Percentiles rank a stretch among this genome's conserved stretches.
Evolutionary conservation across 2,113 vertebrate genomes (phyloP).

Genomic region (Toxostoma redivivum): DNA sequence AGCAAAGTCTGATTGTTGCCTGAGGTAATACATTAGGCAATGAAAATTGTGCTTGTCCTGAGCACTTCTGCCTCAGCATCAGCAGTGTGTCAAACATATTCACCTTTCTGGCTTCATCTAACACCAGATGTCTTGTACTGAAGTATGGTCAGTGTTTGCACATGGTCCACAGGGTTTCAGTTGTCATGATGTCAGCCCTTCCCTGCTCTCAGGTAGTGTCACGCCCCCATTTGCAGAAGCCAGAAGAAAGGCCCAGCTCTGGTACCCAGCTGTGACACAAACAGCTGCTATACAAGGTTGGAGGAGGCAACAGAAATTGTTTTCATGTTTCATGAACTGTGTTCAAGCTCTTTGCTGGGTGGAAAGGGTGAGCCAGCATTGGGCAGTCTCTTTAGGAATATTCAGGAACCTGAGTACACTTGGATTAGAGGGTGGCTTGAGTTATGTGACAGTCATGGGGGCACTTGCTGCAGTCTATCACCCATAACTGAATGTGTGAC

Average conservation of each 20-base stretch:
- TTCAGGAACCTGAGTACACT: not conserved
- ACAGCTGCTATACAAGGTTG: not conserved
- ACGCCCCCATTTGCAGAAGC: accelerated
- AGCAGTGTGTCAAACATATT: not conserved
- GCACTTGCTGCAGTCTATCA: not conserved
- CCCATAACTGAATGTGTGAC: not conserved
- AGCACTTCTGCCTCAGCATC: not conserved
- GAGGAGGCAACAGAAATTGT: not conserved
- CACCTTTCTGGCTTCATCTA: not conserved
- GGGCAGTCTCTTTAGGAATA: not conserved
- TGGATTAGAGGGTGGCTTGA: not conserved
- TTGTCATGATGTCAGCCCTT: not conserved
- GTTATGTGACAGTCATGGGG: not conserved
- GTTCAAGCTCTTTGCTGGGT: not conserved
- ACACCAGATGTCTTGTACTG: too few relatives aligned
- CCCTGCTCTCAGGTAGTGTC: not conserved
- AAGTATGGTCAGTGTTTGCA: not conserved
- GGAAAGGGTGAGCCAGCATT: not conserved
- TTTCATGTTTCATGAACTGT: not conserved
- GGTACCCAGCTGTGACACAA: not conserved
- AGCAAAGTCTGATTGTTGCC: not conserved
- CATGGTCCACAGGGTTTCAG: not conserved
- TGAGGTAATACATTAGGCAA: not conserved
- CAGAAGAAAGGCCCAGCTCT: not conserved
- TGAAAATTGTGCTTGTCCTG: not conserved